A percentile compares a stretch with the other conserved stretches of the same genome.
Conservation (phyloP, 2,888 invertebrate species). For the Allolobophora icterica region DNA sequence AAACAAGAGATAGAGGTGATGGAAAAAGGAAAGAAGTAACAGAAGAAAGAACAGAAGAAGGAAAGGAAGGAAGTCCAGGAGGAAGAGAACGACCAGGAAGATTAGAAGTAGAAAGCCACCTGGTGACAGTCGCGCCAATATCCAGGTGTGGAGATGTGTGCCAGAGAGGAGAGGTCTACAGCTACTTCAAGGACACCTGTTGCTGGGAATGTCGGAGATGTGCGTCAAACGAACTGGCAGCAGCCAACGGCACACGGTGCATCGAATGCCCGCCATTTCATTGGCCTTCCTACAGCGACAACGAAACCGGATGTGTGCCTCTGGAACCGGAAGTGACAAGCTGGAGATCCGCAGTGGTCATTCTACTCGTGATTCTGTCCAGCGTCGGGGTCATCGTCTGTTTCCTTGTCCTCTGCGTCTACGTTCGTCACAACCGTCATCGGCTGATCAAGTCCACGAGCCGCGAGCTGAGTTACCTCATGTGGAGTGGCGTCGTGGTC, state of each 20-base stretch:
- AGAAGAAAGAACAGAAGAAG: no score
- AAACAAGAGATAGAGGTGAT: not conserved
- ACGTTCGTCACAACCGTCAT: constrained; percentile 48
- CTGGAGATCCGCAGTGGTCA: constrained; percentile 45
- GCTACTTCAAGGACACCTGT: constrained; percentile 55
- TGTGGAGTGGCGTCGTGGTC: constrained; percentile 54
- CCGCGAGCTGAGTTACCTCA: constrained; percentile 56
- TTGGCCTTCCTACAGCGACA: constrained; percentile 48
- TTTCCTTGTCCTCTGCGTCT: constrained; percentile 33
- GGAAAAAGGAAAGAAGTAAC: not conserved
- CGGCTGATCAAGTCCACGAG: constrained; percentile 60
- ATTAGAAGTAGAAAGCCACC: no score
- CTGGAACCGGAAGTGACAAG: constrained; percentile 39
- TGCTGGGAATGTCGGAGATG: constrained; percentile 58
- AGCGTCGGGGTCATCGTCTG: constrained; percentile 47
- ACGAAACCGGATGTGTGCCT: constrained; percentile 36
- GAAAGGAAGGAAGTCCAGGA: no score
- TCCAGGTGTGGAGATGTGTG: constrained; percentile 47
- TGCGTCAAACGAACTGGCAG: constrained; percentile 54
- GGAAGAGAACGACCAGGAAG: no score
- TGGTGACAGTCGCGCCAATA: constrained; percentile 29
- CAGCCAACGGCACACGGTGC: constrained; percentile 53
- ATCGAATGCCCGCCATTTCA: constrained; percentile 47
- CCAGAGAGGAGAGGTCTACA: constrained; percentile 51
- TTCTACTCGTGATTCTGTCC: constrained; percentile 41